Evolutionary conservation across 1,140 invertebrate genomes (phyloP).

Genomic region (Pogonomyrmex barbatus): DNA sequence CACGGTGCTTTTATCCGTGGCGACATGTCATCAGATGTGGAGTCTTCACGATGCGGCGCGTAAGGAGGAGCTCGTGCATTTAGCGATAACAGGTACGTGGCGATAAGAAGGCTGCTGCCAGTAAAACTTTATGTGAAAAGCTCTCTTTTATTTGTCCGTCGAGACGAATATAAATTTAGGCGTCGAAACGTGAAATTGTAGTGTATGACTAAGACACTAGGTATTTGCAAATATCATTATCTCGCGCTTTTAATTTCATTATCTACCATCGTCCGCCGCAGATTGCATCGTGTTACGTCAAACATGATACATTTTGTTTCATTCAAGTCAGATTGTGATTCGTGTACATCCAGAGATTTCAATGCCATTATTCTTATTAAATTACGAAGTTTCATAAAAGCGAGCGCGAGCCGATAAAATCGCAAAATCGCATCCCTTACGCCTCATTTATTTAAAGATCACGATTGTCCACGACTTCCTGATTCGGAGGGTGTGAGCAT

Average conservation of each 20-base stretch:
- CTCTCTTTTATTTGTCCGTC: not conserved
- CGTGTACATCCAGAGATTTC: not conserved
- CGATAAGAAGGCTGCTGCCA: not conserved
- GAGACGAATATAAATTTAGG: not conserved
- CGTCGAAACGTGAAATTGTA: slow-evolving; percentile 15
- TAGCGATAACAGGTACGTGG: slow-evolving; percentile 88
- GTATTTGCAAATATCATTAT: slow-evolving; percentile 31
- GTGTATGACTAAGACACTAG: not conserved
- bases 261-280: not conserved
- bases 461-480: slow-evolving; percentile 91
- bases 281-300: slow-evolving; percentile 6
- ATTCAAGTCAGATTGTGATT: not conserved
- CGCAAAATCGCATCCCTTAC: not conserved
- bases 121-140: not conserved
- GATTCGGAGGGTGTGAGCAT: slow-evolving; percentile 89
- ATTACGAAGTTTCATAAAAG: not conserved
- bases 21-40: slow-evolving; percentile 90
- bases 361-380: not conserved
- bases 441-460: slow-evolving; percentile 84
- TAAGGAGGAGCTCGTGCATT: slow-evolving; percentile 88
- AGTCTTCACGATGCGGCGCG: slow-evolving; percentile 87
- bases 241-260: slow-evolving; percentile 5
- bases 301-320: not conserved
- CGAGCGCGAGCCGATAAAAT: not conserved
- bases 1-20: slow-evolving; percentile 89